Conservation (phyloP, 2,888 invertebrate genomes). For the Dendrolimus pini region DNA sequence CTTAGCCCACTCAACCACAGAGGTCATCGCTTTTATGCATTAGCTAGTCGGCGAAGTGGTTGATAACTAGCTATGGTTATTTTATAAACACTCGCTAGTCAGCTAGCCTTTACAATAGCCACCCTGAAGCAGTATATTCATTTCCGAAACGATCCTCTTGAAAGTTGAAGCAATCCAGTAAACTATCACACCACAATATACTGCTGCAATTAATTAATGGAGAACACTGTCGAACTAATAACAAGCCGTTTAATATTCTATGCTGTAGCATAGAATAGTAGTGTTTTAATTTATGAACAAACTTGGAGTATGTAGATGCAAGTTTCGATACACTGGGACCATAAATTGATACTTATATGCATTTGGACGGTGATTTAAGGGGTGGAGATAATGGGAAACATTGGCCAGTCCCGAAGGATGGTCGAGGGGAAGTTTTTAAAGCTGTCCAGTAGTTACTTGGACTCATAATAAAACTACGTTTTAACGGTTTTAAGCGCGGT, state of each 20-base stretch:
- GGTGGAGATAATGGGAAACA: constrained; percentile 20
- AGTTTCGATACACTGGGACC: constrained; percentile 62
- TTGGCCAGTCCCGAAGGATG: neutral
- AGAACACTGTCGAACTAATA: neutral
- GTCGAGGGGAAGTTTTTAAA: constrained; percentile 21
- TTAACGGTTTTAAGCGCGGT: too few species aligned
- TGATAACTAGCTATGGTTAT: too few species aligned
- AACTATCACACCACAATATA: neutral
- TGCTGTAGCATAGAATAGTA: neutral
- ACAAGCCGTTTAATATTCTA: neutral
- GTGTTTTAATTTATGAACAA: constrained; percentile 64
- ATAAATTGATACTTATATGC: constrained; percentile 64
- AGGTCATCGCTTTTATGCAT: too few species aligned
- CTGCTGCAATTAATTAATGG: neutral
- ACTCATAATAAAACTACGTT: too few species aligned
- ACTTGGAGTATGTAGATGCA: constrained; percentile 58
- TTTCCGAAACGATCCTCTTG: too few species aligned
- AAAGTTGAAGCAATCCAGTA: neutral
- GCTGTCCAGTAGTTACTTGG: too few species aligned
- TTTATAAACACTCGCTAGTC: too few species aligned
- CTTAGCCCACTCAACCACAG: too few species aligned
- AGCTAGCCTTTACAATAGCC: too few species aligned
- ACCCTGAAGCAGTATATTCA: too few species aligned
- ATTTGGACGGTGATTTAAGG: constrained; percentile 33
- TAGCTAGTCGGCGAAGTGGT: too few species aligned